Conservation (phyloP, 2,888 invertebrate genomes). For the Oxytorus armatus region DNA sequence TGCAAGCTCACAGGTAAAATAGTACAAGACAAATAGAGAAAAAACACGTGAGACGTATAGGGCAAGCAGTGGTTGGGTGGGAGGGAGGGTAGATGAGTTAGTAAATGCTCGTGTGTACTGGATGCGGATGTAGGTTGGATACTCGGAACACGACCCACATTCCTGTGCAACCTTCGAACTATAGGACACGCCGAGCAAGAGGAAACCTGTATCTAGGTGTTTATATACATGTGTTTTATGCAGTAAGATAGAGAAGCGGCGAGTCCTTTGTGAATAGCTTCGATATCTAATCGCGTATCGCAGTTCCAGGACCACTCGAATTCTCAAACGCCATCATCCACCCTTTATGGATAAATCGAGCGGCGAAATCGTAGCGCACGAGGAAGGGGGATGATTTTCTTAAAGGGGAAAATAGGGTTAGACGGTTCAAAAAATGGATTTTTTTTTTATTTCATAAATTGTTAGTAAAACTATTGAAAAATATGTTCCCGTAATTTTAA, state of each 20-base stretch:
- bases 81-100: conserved; percentile 17
- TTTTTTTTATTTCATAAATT: no score
- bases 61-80: no score
- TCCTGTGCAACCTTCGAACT: conserved; percentile 72
- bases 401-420: no score
- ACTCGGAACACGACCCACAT: conserved; percentile 77
- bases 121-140: conserved; percentile 73
- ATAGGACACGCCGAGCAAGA: conserved; percentile 43
- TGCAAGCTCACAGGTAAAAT: conserved; percentile 37
- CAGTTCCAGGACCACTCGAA: conserved; percentile 44
- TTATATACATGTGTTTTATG: conserved; percentile 9
- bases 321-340: conserved; percentile 38
- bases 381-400: no score
- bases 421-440: no score
- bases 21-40: conserved; percentile 22
- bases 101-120: conserved; percentile 54
- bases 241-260: conserved; percentile 38
- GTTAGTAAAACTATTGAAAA: no score
- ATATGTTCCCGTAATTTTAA: no score
- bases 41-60: conserved; percentile 3
- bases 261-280: conserved; percentile 62
- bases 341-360: no score
- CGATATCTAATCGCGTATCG: conserved; percentile 65
- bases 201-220: conserved; percentile 2
- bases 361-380: no score